A percentile compares a stretch with the other conserved stretches of the same genome.
Conservation (phyloP, 1,140 invertebrate genomes). For the Laodelphax striatellus region DNA sequence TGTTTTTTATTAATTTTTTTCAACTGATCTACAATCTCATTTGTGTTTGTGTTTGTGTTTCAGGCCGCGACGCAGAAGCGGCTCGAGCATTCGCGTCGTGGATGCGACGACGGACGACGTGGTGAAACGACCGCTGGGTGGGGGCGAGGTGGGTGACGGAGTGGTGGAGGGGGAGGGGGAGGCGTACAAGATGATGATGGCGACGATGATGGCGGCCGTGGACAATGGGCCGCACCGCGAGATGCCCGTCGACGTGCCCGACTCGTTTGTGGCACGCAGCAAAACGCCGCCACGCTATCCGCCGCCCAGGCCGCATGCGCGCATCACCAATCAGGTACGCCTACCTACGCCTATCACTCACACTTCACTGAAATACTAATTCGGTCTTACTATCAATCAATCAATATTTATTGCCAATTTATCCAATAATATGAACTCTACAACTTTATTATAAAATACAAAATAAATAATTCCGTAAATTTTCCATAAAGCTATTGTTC, state of each 20-base stretch:
- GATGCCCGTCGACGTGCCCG: slow-evolving; percentile 97
- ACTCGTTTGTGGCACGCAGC: slow-evolving; percentile 81
- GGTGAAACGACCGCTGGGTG: slow-evolving; percentile 31
- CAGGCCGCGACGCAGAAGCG: slow-evolving; percentile 52
- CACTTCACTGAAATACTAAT: no score
- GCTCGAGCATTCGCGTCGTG: slow-evolving; percentile 54
- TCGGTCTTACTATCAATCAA: no score
- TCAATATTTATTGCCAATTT: no score
- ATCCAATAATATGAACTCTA: no score
- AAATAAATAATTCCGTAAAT: no score
- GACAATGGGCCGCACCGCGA: slow-evolving; percentile 71
- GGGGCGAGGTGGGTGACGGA: slow-evolving; percentile 21
- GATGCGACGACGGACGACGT: slow-evolving; percentile 30
- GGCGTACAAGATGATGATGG: slow-evolving; percentile 49
- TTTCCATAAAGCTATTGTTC: no score
- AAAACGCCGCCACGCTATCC: slow-evolving; percentile 88
- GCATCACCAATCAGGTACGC: slow-evolving; percentile 12
- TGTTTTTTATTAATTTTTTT: no score
- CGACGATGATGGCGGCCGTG: slow-evolving; percentile 44
- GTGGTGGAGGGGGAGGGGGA: slow-evolving; percentile 15
- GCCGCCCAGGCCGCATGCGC: slow-evolving; percentile 35
- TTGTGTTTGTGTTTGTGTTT: slow-evolving; percentile 17
- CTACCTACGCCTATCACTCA: no score
- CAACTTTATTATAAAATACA: no score
- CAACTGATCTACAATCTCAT: no score